A percentile compares a stretch with the other conserved stretches of the same genome.
phyloP scores from a whole-genome alignment of 1,140 invertebrate genomes.

The Leptonema lineaticorne region DNA sequence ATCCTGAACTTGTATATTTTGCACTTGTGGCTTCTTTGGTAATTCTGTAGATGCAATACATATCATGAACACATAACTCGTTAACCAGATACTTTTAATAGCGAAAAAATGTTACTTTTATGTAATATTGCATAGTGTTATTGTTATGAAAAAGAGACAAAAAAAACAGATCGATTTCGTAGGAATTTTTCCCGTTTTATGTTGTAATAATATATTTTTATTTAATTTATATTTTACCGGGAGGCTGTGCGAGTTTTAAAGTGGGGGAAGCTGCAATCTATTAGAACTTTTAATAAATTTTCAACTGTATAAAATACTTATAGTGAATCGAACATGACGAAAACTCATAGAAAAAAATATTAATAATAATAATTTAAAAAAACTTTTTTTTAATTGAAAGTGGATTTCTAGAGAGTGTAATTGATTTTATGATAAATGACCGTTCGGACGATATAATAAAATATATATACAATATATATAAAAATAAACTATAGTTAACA shows the following conservation, averaged over 20 bases:
- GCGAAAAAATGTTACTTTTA: no score
- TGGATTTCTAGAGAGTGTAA: constrained; percentile 37
- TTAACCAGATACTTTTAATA: no score
- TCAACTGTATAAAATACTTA: constrained; percentile 34
- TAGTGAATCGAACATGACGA: no score
- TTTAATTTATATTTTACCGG: constrained; percentile 19
- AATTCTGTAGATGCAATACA: neutral
- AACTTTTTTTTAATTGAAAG: constrained; percentile 21
- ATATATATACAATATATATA: constrained; percentile 32
- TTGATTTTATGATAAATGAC: constrained; percentile 23
- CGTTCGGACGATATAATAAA: constrained; percentile 33
- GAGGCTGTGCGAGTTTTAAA: constrained; percentile 40
- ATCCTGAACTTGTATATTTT: neutral
- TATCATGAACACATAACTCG: no score
- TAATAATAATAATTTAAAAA: constrained; percentile 16
- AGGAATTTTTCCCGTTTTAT: constrained; percentile 7
- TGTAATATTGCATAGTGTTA: no score
- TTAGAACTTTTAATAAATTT: constrained; percentile 32
- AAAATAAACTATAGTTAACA: constrained; percentile 26
- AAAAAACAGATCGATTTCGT: neutral
- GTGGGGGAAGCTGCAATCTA: constrained; percentile 40
- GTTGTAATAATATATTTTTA: no score
- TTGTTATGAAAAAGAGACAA: no score
- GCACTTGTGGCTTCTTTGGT: neutral
- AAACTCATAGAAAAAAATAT: no score